Evolutionary conservation across 2,113 vertebrate species (phyloP).

Genomic region (Rhabdomys dilectus): DNA sequence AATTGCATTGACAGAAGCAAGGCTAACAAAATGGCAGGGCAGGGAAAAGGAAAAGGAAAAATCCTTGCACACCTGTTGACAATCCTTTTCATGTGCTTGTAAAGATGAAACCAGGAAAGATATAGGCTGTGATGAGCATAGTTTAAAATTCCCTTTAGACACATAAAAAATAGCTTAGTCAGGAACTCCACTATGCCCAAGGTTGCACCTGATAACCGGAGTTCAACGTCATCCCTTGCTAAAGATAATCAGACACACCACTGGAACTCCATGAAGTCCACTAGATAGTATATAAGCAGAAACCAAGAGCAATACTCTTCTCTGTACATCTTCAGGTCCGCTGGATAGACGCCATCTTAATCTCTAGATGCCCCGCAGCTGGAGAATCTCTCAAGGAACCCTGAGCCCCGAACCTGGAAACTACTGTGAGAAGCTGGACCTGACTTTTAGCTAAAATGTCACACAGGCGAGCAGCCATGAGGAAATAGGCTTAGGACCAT

Average conservation of each 20-base stretch:
- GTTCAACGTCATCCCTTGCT: background rate
- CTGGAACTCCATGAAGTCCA: background rate
- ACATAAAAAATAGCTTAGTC: background rate
- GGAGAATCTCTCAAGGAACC: background rate
- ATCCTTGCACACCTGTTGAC: no score
- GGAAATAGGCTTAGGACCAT: background rate
- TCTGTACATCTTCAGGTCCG: background rate
- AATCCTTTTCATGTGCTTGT: background rate
- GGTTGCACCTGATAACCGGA: background rate
- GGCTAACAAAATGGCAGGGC: background rate
- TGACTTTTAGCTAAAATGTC: background rate
- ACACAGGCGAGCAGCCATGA: background rate
- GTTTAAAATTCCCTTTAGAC: background rate
- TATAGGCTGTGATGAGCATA: background rate
- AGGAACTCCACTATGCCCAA: background rate
- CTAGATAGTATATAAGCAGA: background rate
- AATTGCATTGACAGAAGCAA: background rate
- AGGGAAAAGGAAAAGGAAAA: background rate
- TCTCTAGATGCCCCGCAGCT: background rate
- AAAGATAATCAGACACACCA: background rate
- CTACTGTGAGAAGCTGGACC: background rate
- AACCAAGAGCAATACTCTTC: background rate
- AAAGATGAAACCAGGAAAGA: background rate
- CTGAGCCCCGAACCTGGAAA: background rate
- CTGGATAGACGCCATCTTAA: background rate